These are phyloP conservation scores for Siphonodentalium dalli DNA, from an alignment of 2,888 invertebrate species.

Conservation along the genomic window DNA sequence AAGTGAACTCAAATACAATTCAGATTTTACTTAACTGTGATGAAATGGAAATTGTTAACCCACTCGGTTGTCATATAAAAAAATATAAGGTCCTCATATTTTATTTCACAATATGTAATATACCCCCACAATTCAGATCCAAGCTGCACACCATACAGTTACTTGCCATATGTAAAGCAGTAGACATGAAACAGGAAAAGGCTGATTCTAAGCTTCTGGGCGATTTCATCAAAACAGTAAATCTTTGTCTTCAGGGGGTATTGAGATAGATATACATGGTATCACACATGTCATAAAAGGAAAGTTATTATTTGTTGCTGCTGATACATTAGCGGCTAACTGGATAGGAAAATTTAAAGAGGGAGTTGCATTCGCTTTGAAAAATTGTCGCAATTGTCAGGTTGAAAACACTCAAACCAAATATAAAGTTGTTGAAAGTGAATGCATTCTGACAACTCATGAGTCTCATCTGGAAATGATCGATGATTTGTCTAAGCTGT, in stretches of 20 bases:
- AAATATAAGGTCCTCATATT: slow-evolving; percentile 17
- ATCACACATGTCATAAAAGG: not conserved
- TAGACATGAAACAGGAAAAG: slow-evolving; percentile 6
- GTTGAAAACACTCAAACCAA: not conserved
- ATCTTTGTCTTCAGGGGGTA: slow-evolving; percentile 5
- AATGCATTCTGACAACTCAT: slow-evolving; percentile 6
- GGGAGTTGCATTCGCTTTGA: slow-evolving; percentile 19
- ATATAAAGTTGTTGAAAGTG: not conserved
- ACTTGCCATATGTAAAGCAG: slow-evolving; percentile 11
- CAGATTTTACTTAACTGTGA: slow-evolving; percentile 1
- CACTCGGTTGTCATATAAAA: slow-evolving; percentile 15
- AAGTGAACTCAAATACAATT: slow-evolving; percentile 1
- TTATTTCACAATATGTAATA: slow-evolving; percentile 15
- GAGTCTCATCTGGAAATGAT: slow-evolving; percentile 13
- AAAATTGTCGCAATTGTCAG: slow-evolving; percentile 21
- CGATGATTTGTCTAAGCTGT: not conserved
- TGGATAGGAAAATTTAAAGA: slow-evolving; percentile 27
- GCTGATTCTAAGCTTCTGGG: slow-evolving; percentile 1
- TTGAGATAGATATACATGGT: not conserved
- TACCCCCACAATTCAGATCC: slow-evolving; percentile 7
- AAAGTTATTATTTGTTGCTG: slow-evolving; percentile 6
- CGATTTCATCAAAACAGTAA: slow-evolving; percentile 14
- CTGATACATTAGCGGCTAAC: slow-evolving; percentile 17
- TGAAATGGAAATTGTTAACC: slow-evolving; percentile 13
- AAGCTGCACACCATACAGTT: slow-evolving; percentile 14